A percentile compares a stretch with the other conserved stretches of the same genome.
Conservation (phyloP, 2,888 invertebrate species). For the Mylabris sibirica region DNA sequence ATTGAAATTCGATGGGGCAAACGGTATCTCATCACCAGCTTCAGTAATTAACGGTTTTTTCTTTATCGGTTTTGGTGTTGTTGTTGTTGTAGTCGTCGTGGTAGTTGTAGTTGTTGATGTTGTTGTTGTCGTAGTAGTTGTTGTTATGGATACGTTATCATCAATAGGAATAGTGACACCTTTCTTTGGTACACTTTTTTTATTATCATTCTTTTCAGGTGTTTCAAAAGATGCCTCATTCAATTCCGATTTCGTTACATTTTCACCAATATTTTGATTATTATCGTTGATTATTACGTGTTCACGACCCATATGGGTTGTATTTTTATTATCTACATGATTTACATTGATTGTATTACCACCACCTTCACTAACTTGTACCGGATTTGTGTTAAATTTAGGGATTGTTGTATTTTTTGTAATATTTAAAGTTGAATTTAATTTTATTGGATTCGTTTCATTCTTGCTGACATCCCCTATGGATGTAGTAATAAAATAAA, state of each 20-base stretch:
- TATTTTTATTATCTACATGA: neutral
- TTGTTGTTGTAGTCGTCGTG: slow-evolving; percentile 25
- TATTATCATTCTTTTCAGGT: slow-evolving; percentile 41
- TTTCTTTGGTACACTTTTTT: slow-evolving; percentile 49
- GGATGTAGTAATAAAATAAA: neutral
- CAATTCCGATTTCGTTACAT: neutral
- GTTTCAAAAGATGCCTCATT: slow-evolving; percentile 13
- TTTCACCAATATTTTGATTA: neutral
- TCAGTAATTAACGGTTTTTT: slow-evolving; percentile 36
- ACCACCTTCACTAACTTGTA: neutral
- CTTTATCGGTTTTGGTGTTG: slow-evolving; percentile 12
- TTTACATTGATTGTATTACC: neutral
- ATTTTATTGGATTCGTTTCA: neutral
- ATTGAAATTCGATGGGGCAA: slow-evolving; percentile 5
- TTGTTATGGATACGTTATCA: slow-evolving; percentile 11
- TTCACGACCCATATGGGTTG: slow-evolving; percentile 24
- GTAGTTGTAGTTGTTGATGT: slow-evolving; percentile 23
- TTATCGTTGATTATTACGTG: slow-evolving; percentile 20
- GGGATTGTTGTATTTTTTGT: neutral
- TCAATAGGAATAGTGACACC: slow-evolving; percentile 42
- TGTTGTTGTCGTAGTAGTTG: slow-evolving; percentile 17
- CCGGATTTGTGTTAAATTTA: neutral
- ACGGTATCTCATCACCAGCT: slow-evolving; percentile 31
- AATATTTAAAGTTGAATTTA: neutral
- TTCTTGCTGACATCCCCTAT: neutral